Base-by-base conservation (phyloP, 2,888 invertebrate genomes). In the Drosophila mulleri region DNA sequence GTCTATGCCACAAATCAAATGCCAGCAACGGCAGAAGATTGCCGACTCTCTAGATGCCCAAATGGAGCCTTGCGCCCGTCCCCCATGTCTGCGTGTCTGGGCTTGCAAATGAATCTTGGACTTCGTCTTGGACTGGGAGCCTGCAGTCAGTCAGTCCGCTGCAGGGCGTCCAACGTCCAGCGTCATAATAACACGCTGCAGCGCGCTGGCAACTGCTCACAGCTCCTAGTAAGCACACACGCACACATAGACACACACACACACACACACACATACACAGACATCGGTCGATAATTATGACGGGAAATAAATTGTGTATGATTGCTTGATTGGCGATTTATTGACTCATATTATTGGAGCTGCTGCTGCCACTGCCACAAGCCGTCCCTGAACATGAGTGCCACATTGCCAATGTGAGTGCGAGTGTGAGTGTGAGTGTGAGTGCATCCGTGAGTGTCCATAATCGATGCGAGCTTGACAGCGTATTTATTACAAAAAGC, bases 301-400 rank as follows among this genome's bases (percentile, higher is more conserved):
- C 88, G 88, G 91, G 89, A 90, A 89, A 92, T 91, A 91, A 92
- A 91, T 91, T 92, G 85, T 91, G 84, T 88, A 86, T 92, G 91
- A 92, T 91, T 90, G 91, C 88, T 89, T 83, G 86, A 89, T 91
- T 87, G 88, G 83, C 89, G 91, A 90, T 92, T 92, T 92, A 92
- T 92, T 88, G 89, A 88, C 90, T 90, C 88, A 84, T 87, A 89
- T 86, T 86, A 89, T 90, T 85, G 83, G 78, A 85, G 84, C 77
- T 72, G 83, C 72, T 63, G 77, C 68, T 54, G 32, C 53, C 41
- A 63, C 64, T 69, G 69, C 72, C 70, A 62, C 42, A 67, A 67
- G 67, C 69, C 45, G 47, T 41, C 72, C 54, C 53, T 57, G 53
- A 64, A 64, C 69, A 58, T 63, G 63, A 61, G 72, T 29, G 7